These are phyloP conservation scores for Pangasius larnaudii DNA, from an alignment of 2,797 vertebrate species.

Conservation along the genomic window DNA sequence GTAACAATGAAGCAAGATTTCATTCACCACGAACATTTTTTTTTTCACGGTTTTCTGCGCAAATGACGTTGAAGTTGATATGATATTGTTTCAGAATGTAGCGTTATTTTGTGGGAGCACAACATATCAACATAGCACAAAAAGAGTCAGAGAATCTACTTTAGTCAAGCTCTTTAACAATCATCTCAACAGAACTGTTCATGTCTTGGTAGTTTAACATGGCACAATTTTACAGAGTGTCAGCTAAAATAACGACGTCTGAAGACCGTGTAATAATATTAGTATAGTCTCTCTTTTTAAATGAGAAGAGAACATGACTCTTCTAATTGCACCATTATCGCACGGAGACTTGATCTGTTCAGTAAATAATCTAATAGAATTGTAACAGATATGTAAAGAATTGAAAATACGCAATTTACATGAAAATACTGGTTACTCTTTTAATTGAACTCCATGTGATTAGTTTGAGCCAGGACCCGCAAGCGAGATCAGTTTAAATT, in stretches of 20 bases:
- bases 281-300: conserved; percentile 49
- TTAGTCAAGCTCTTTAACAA: conserved; percentile 39
- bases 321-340: conserved; percentile 56
- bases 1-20: conserved; percentile 80
- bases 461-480: conserved; percentile 19
- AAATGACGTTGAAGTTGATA: conserved; percentile 66
- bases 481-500: conserved; percentile 27
- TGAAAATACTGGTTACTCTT: conserved; percentile 59
- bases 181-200: conserved; percentile 69
- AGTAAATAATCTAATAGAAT: conserved; percentile 53
- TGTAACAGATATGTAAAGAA: conserved; percentile 48
- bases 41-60: conserved; percentile 74
- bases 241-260: conserved; percentile 38
- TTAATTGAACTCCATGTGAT: neutral
- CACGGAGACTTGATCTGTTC: conserved; percentile 43
- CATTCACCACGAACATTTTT: conserved; percentile 74
- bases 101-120: conserved; percentile 71
- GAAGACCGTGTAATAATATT: conserved; percentile 43
- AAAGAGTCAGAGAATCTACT: conserved; percentile 61
- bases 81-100: conserved; percentile 71
- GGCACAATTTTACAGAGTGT: conserved; percentile 51
- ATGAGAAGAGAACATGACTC: conserved; percentile 34
- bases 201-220: conserved; percentile 84
- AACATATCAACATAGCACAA: conserved; percentile 70
- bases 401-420: conserved; percentile 55